Conservation (phyloP, 2,113 vertebrate species). For the Sander vitreus region DNA sequence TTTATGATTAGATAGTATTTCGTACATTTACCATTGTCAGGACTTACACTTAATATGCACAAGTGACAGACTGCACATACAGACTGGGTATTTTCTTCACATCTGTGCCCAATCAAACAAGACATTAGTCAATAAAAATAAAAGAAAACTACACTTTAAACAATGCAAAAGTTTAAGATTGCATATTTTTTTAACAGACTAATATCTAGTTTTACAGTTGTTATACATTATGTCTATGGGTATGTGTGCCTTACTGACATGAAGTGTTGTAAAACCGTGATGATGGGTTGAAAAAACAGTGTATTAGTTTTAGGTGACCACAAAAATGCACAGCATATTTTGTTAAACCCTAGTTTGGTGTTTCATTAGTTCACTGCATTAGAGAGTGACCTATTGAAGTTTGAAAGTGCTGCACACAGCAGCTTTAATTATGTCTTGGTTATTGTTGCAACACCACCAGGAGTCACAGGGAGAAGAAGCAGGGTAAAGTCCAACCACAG, state of each 20-base stretch:
- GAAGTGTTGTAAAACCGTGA: neutral
- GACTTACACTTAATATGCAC: neutral
- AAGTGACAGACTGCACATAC: neutral
- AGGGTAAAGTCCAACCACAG: conserved; percentile 33
- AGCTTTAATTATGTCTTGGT: conserved; percentile 27
- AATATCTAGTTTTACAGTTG: neutral
- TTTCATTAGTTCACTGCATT: conserved; percentile 22
- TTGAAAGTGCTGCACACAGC: conserved; percentile 23
- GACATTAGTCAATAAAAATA: conserved; percentile 5
- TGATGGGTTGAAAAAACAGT: neutral
- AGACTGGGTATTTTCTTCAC: neutral
- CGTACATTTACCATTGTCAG: conserved; percentile 5
- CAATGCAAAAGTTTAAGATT: neutral
- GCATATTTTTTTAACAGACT: neutral
- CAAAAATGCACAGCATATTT: conserved; percentile 22
- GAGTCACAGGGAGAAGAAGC: conserved; percentile 4
- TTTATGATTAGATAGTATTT: conserved; percentile 8
- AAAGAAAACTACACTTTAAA: neutral
- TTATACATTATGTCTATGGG: neutral
- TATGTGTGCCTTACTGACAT: neutral
- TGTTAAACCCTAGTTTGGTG: neutral
- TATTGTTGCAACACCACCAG: conserved; percentile 41
- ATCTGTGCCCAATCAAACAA: conserved; percentile 1
- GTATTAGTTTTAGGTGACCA: conserved; percentile 16
- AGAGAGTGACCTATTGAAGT: conserved; percentile 27